phyloP scores from a whole-genome alignment of 2,888 invertebrate genomes.

The Acleris emargana region DNA sequence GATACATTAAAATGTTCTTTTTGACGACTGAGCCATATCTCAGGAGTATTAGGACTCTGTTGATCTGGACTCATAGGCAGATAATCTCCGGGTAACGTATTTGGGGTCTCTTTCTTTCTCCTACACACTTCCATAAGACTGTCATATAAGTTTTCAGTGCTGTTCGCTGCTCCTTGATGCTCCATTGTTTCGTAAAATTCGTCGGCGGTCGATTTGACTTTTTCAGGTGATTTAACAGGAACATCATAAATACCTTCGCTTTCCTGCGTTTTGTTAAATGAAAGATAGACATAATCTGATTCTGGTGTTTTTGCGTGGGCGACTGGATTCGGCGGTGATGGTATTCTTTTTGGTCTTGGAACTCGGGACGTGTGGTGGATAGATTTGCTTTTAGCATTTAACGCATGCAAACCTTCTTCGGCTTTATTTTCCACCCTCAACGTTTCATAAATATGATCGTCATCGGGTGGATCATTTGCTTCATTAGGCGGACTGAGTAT shows the following conservation, averaged over 20 bases:
- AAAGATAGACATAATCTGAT: slow-evolving; percentile 79
- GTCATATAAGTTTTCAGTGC: slow-evolving; percentile 70
- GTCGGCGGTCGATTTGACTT: slow-evolving; percentile 49
- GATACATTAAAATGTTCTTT: slow-evolving; percentile 87
- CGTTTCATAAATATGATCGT: slow-evolving; percentile 85
- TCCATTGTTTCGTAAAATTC: slow-evolving; percentile 74
- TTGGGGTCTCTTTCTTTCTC: slow-evolving; percentile 64
- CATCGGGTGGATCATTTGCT: slow-evolving; percentile 60
- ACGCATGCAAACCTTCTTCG: slow-evolving; percentile 57
- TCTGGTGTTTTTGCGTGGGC: slow-evolving; percentile 56
- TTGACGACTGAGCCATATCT: slow-evolving; percentile 88
- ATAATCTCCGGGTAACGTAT: slow-evolving; percentile 61
- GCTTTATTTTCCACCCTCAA: slow-evolving; percentile 72
- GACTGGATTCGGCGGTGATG: slow-evolving; percentile 60
- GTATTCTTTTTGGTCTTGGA: slow-evolving; percentile 62
- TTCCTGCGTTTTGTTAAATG: slow-evolving; percentile 69
- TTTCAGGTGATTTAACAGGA: slow-evolving; percentile 69
- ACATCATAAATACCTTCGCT: slow-evolving; percentile 73
- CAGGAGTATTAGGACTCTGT: slow-evolving; percentile 85
- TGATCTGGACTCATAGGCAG: slow-evolving; percentile 74
- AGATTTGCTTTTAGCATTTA: slow-evolving; percentile 64
- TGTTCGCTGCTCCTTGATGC: slow-evolving; percentile 51
- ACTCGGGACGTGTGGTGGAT: slow-evolving; percentile 61
- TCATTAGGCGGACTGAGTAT: slow-evolving; percentile 49
- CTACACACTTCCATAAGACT: slow-evolving; percentile 70